Conservation (phyloP, 2,888 invertebrate genomes). For the Isotomurus palustris region DNA sequence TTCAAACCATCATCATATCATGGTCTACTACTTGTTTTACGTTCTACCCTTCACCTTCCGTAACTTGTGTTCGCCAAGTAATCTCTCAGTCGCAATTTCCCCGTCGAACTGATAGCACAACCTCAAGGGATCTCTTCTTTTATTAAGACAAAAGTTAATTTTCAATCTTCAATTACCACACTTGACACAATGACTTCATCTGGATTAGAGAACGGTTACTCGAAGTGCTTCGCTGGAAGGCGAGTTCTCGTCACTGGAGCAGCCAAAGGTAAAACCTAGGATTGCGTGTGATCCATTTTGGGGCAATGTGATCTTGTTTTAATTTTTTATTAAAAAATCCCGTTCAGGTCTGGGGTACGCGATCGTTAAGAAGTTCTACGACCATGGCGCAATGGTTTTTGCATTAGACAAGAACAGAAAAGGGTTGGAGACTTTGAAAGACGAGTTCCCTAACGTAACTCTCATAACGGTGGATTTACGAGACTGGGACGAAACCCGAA, state of each 20-base stretch:
- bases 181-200: too few relatives aligned
- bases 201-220: conserved; percentile 5
- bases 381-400: conserved; percentile 62
- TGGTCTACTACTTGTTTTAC: too few relatives aligned
- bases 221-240: conserved; percentile 61
- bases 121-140: too few relatives aligned
- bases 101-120: too few relatives aligned
- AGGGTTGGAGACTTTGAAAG: conserved; percentile 62
- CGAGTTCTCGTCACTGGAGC: conserved; percentile 82
- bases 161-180: too few relatives aligned
- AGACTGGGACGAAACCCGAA: conserved; percentile 69
- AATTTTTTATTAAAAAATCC: conserved; percentile 17
- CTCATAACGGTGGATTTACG: conserved; percentile 66
- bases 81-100: too few relatives aligned
- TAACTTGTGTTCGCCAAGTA: too few relatives aligned
- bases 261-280: conserved; percentile 64
- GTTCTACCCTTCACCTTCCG: too few relatives aligned
- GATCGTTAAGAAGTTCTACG: conserved; percentile 34
- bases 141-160: too few relatives aligned
- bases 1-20: too few relatives aligned
- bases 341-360: conserved; percentile 29
- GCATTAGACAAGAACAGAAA: conserved; percentile 67
- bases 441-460: conserved; percentile 58
- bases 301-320: conserved; percentile 8
- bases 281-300: not conserved